These are phyloP conservation scores for Saccopteryx bilineata DNA, from an alignment of 2,113 vertebrate species.

Conservation along the genomic window DNA sequence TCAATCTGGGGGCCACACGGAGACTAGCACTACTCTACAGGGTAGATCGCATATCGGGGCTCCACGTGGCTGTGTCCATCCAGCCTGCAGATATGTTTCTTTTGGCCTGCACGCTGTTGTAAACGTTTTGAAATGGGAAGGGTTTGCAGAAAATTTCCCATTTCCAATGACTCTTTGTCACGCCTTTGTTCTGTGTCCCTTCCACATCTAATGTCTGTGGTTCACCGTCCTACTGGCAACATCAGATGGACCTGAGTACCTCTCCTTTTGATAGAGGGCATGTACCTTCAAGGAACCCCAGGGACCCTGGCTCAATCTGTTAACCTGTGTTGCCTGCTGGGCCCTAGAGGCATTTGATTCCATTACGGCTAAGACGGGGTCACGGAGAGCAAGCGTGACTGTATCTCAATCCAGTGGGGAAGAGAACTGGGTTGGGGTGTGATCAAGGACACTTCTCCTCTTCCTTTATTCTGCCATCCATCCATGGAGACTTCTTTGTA, in stretches of 20 bases:
- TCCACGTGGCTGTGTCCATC: not conserved
- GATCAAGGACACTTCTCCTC: not conserved
- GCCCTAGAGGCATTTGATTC: not conserved
- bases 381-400: not conserved
- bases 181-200: not conserved
- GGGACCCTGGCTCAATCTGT: not conserved
- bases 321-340: not conserved
- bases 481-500: not conserved
- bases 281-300: not conserved
- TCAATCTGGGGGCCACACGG: not conserved
- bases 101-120: not conserved
- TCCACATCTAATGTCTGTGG: not conserved
- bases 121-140: conserved; percentile 27
- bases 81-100: not conserved
- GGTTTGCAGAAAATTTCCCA: not conserved
- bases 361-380: not conserved
- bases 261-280: not conserved
- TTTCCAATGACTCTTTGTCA: not conserved
- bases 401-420: not conserved
- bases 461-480: not conserved
- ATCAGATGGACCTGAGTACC: not conserved
- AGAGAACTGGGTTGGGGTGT: not conserved
- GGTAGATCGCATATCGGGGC: not conserved
- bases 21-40: not conserved
- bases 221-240: not conserved